Evolutionary conservation across 2,797 vertebrate species (phyloP), one percentile per base, ranked within the genome.

Genomic region (Muscicapa comitata): DNA sequence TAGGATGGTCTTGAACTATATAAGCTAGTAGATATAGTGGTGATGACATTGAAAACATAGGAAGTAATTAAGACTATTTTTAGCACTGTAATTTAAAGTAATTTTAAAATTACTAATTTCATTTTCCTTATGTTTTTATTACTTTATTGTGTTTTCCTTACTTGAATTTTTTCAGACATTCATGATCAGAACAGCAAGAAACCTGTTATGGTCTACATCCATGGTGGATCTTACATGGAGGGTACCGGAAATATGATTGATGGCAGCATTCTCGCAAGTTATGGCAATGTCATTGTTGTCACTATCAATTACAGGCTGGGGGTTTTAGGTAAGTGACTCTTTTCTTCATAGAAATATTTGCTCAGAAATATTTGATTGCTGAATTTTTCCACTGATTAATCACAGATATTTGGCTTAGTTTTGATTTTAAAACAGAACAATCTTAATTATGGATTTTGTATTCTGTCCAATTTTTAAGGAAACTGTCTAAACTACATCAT

Each of bases 151-250:
- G 50, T 97, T 95, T 81, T 94, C 73, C 92, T 96, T 94, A 80
- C 96, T 96, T 97, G 85, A 80, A 66, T 93, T 96, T 96, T 96
- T 93, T 51, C 98, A 99, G 99, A 99, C 90, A 99, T 99, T 95
- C 99, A 99, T 28, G 99, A 99, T 85, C 99, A 99, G 90, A 99
- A 98, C 77, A 99, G 98, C 45, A 97, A 98, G 65, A 99, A 99
- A 92, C 99, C 99, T 0, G 99, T 99, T n/a, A 99, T 99, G 99
- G 99, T 99, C 29, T 99, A 99, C 89, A 99, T 99, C 93, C 99
- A 99, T 7, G 99, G 99, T 7, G 99, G 99, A 29, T 99, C 99
- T 65, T 99, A 99, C 95, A 99, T 99, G 99, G 99, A 99, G 73
- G 99, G 99, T 11, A 99, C 99, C 0, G 99, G 99, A 16, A 99